These are phyloP conservation scores for Caenorhabditis sp. DNA, from an alignment of 2,888 invertebrate genomes.

Conservation along the genomic window DNA sequence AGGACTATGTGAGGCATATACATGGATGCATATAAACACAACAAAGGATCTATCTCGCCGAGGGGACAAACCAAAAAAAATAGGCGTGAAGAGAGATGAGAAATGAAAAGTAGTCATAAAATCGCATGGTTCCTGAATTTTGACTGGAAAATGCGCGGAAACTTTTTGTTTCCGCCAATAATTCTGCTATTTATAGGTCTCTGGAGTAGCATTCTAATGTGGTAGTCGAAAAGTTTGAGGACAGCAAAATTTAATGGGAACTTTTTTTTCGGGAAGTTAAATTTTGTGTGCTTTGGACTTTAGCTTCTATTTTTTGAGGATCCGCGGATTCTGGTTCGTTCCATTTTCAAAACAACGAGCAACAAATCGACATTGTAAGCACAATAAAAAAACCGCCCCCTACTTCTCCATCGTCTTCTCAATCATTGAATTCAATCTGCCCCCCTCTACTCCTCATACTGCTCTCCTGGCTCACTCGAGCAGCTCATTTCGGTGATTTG, in stretches of 20 bases:
- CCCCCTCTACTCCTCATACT: neutral
- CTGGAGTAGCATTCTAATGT: constrained; percentile 4
- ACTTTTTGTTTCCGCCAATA: too few relatives aligned
- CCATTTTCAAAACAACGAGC: neutral
- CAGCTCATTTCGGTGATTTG: constrained; percentile 48
- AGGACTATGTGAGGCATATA: neutral
- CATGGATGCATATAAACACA: constrained; percentile 8
- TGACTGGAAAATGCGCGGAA: too few relatives aligned
- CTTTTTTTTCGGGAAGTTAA: too few relatives aligned
- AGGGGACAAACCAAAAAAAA: constrained; percentile 5
- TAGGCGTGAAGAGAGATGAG: neutral
- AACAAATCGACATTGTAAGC: constrained; percentile 9
- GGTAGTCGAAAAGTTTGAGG: too few relatives aligned
- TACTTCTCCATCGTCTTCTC: neutral
- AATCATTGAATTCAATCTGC: constrained; percentile 50
- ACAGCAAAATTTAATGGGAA: neutral
- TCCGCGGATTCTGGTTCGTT: too few relatives aligned
- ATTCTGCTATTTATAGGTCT: neutral
- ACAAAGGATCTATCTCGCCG: constrained; percentile 4
- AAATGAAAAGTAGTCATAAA: neutral
- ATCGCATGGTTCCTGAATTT: too few relatives aligned
- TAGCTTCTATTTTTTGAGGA: neutral
- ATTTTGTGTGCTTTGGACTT: constrained; percentile 7
- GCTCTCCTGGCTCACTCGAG: constrained; percentile 24
- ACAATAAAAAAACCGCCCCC: neutral